A percentile compares a stretch with the other conserved stretches of the same genome.
Evolutionary conservation across 2,797 vertebrate species (phyloP).

Genomic region (Mustela erminea): DNA sequence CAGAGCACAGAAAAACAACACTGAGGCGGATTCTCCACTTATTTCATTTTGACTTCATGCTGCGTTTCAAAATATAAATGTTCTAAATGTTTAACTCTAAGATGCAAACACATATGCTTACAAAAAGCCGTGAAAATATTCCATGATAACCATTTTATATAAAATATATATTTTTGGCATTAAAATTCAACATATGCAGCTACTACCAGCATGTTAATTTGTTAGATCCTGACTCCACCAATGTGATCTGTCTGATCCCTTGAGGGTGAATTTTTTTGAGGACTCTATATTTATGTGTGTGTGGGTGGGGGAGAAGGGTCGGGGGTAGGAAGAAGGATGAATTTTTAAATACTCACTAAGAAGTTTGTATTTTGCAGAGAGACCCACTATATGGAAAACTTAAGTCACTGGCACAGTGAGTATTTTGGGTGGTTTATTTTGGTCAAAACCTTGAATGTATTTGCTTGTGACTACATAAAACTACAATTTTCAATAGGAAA

Average conservation of each 20-base stretch:
- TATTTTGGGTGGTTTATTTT: not conserved
- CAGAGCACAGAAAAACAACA: not conserved
- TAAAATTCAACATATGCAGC: not conserved
- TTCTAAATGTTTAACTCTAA: not conserved
- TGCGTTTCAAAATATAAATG: not conserved
- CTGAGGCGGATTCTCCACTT: too few species aligned
- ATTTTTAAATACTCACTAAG: not conserved
- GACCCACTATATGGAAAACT: not conserved
- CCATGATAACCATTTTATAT: not conserved
- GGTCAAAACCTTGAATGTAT: not conserved
- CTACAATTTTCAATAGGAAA: not conserved
- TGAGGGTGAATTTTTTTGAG: not conserved
- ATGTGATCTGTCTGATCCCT: not conserved
- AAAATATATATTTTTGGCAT: not conserved
- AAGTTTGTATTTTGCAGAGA: not conserved
- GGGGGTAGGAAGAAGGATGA: not conserved
- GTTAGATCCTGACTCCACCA: not conserved
- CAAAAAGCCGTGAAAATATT: not conserved
- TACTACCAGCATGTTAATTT: not conserved
- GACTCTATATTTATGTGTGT: not conserved
- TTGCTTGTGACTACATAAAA: not conserved
- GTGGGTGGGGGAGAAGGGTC: rapidly evolving
- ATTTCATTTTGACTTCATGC: not conserved
- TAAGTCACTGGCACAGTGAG: not conserved
- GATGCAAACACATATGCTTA: not conserved